Percentiles rank a stretch among this genome's conserved stretches.
Conservation (phyloP, 2,888 invertebrate species). For the Reticulitermes lucifugus region DNA sequence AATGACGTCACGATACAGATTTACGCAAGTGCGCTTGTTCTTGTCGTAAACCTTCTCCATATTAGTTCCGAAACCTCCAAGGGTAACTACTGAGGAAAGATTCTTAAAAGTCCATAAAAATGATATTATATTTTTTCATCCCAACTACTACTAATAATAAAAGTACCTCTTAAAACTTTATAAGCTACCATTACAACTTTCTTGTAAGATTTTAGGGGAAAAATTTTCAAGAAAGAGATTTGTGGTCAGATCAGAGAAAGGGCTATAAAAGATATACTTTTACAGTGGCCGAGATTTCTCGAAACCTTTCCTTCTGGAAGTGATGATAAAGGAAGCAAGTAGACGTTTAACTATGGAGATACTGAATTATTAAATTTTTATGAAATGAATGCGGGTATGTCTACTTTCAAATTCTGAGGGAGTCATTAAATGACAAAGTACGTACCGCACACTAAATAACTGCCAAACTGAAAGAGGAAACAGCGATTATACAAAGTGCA, state of each 20-base stretch:
- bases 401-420: too few relatives aligned
- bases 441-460: too few relatives aligned
- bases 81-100: conserved; percentile 4
- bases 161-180: conserved; percentile 44
- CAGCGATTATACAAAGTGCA: too few relatives aligned
- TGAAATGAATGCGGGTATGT: too few relatives aligned
- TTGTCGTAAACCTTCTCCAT: background rate
- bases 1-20: background rate
- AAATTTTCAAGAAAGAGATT: background rate
- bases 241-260: background rate
- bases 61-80: background rate
- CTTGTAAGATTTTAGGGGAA: background rate
- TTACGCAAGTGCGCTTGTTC: background rate
- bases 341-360: too few relatives aligned
- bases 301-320: too few relatives aligned
- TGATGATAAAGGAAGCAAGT: too few relatives aligned
- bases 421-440: too few relatives aligned
- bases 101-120: conserved; percentile 44
- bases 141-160: conserved; percentile 35
- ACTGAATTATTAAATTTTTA: too few relatives aligned
- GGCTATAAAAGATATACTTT: background rate
- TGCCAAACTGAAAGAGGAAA: too few relatives aligned
- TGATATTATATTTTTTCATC: conserved; percentile 43
- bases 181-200: conserved; percentile 43
- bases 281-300: too few relatives aligned